Percentiles rank a stretch among this genome's conserved stretches.
Conservation (phyloP, 2,888 invertebrate species). For the Tryphoninae sp. region DNA sequence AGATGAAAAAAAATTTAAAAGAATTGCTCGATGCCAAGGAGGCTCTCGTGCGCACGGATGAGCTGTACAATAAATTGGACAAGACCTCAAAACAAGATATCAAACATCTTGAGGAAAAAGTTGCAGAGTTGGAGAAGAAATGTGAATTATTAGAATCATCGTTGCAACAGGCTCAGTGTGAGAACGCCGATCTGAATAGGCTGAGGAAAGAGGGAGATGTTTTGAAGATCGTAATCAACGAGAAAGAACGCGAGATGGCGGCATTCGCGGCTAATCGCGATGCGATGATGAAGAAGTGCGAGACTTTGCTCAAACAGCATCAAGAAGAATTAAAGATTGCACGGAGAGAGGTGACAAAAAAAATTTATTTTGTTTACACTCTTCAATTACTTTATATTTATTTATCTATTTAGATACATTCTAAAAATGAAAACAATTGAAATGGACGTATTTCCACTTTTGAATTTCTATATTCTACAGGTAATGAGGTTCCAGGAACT, state of each 20-base stretch:
- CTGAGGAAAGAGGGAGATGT: conserved; percentile 67
- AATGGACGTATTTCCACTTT: background rate
- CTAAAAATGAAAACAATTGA: no score
- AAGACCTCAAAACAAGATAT: conserved; percentile 49
- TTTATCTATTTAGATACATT: background rate
- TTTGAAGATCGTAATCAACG: conserved; percentile 63
- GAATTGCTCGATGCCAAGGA: conserved; percentile 67
- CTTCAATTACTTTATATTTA: background rate
- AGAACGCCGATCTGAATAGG: conserved; percentile 67
- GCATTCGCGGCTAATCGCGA: conserved; percentile 73
- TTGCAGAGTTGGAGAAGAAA: conserved; percentile 31
- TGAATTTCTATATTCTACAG: conserved; percentile 50
- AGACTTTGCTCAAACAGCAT: conserved; percentile 69
- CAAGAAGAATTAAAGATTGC: conserved; percentile 72
- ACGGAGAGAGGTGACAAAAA: conserved; percentile 67
- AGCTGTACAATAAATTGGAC: conserved; percentile 60
- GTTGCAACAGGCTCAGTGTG: conserved; percentile 65
- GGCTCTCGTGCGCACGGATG: conserved; percentile 54
- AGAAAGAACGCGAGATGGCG: conserved; percentile 73
- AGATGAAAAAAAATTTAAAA: conserved; percentile 69
- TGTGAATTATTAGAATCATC: conserved; percentile 57
- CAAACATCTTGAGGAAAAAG: conserved; percentile 12
- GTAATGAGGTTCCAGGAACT: conserved; percentile 69
- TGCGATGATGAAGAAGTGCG: conserved; percentile 71
- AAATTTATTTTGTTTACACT: background rate